Conservation (phyloP, 1,140 invertebrate species). For the Achroia grisella region DNA sequence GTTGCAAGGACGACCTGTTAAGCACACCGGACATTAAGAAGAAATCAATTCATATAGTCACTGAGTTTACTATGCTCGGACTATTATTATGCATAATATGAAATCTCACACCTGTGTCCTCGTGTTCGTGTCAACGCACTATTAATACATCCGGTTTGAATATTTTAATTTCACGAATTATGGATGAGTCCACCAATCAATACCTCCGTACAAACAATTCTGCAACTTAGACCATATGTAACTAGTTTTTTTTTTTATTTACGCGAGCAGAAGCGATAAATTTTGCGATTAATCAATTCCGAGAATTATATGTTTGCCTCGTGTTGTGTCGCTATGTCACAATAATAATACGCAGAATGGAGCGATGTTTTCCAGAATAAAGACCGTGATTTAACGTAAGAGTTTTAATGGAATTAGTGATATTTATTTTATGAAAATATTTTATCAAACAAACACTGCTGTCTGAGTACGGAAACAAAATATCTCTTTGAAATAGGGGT, state of each 20-base stretch:
- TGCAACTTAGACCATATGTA: neutral
- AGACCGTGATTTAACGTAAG: too few species aligned
- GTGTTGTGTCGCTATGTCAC: neutral
- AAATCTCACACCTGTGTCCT: conserved; percentile 23
- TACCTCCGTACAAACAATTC: neutral
- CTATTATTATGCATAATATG: conserved; percentile 16
- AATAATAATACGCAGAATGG: too few species aligned
- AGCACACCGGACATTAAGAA: too few species aligned
- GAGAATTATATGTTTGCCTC: neutral
- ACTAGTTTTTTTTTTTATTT: neutral
- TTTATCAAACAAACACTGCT: too few species aligned
- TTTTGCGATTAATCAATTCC: neutral
- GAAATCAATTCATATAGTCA: too few species aligned
- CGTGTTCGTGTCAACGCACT: conserved; percentile 28
- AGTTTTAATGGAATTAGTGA: too few species aligned
- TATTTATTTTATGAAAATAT: too few species aligned
- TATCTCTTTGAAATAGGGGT: too few species aligned
- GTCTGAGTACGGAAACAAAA: too few species aligned
- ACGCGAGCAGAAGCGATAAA: neutral
- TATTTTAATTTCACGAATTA: conserved; percentile 29
- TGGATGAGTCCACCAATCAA: conserved; percentile 4
- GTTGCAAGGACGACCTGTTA: too few species aligned
- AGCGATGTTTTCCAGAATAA: too few species aligned
- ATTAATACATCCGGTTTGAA: conserved; percentile 36
- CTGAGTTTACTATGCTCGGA: too few species aligned